A percentile compares a stretch with the other conserved stretches of the same genome.
Conservation (phyloP, 2,113 vertebrate genomes). For the Panthera leo region DNA sequence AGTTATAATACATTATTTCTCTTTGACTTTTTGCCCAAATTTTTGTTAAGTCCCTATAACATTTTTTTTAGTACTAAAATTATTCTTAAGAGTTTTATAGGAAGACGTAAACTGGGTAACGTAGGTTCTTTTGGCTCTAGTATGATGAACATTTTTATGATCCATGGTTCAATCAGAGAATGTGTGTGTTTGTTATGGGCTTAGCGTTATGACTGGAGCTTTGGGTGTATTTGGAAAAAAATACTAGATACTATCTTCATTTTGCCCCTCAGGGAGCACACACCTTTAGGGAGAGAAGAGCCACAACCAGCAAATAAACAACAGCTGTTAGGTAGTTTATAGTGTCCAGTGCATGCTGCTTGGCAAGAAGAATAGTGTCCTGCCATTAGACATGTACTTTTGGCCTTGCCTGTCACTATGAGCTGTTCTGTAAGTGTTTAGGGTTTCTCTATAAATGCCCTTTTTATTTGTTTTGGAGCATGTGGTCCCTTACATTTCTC, state of each 20-base stretch:
- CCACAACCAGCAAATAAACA: not conserved
- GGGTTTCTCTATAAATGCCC: conserved; percentile 22
- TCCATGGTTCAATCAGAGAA: conserved; percentile 14
- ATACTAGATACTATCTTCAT: not conserved
- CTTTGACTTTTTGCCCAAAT: not conserved
- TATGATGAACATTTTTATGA: conserved; percentile 31
- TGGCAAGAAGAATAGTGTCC: not conserved
- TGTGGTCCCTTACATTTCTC: conserved; percentile 56
- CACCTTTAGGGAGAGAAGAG: not conserved
- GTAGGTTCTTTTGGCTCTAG: not conserved
- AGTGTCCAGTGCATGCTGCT: not conserved
- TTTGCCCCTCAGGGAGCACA: not conserved
- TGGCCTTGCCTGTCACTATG: not conserved
- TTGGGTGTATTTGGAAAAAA: not conserved
- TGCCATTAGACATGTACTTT: not conserved
- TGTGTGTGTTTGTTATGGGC: not conserved
- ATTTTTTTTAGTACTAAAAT: conserved; percentile 32
- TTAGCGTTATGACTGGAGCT: not conserved
- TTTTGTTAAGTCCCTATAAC: conserved; percentile 20
- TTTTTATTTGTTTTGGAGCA: conserved; percentile 52
- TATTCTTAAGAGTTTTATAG: not conserved
- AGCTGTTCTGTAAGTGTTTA: not conserved
- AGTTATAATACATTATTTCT: not conserved
- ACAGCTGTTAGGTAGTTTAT: not conserved
- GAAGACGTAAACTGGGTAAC: conserved; percentile 42